A percentile compares a stretch with the other conserved stretches of the same genome.
These are phyloP conservation scores for Pseudorhombus dupliciocellatus DNA, from an alignment of 2,113 vertebrate genomes.

Conservation along the genomic window DNA sequence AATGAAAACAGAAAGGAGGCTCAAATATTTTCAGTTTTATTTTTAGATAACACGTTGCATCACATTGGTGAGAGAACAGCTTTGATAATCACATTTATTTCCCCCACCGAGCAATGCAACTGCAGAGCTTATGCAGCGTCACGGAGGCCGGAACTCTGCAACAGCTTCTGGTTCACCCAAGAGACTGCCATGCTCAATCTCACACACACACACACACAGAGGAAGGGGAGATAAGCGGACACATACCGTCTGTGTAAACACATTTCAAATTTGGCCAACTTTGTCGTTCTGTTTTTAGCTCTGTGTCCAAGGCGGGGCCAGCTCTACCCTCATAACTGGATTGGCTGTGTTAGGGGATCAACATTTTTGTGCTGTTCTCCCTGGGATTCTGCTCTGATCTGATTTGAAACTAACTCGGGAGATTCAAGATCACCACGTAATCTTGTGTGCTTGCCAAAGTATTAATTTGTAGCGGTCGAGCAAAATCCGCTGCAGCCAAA, in stretches of 20 bases:
- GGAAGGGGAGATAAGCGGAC: conserved; percentile 1
- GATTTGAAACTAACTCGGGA: conserved; percentile 66
- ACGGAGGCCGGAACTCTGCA: conserved; percentile 36
- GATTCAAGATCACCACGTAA: conserved; percentile 64
- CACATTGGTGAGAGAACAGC: conserved; percentile 53
- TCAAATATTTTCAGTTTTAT: conserved; percentile 53
- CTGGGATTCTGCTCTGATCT: conserved; percentile 50
- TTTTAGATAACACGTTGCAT: conserved; percentile 65
- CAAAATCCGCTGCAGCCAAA: conserved; percentile 53
- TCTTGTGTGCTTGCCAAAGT: conserved; percentile 62
- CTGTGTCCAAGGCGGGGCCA: conserved; percentile 24
- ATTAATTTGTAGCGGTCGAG: conserved; percentile 55
- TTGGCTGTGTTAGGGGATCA: conserved; percentile 48
- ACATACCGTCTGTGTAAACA: background rate
- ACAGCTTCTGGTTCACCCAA: conserved; percentile 38
- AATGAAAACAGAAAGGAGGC: conserved; percentile 49
- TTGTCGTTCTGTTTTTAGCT: conserved; percentile 20
- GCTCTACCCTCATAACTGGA: conserved; percentile 29
- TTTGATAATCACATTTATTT: conserved; percentile 71
- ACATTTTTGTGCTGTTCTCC: conserved; percentile 40
- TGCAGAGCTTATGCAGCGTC: conserved; percentile 54
- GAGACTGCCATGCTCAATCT: conserved; percentile 8
- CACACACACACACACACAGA: background rate
- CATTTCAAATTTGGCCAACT: background rate
- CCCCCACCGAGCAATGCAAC: conserved; percentile 45